Conservation (phyloP, 1,140 invertebrate species). For the Protaetia brevitarsis region DNA sequence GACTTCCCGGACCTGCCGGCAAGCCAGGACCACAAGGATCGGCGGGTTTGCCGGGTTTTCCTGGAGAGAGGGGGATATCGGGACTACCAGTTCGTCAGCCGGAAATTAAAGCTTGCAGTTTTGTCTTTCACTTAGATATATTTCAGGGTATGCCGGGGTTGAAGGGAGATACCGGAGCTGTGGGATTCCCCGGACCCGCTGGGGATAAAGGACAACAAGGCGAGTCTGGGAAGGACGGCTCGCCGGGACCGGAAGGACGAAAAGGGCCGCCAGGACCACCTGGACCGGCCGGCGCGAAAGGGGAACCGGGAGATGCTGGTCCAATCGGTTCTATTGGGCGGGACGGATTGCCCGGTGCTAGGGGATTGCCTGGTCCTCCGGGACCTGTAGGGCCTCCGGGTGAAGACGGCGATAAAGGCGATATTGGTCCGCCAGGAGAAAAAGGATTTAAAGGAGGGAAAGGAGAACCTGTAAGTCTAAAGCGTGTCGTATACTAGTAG, state of each 20-base stretch:
- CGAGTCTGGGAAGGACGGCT: slow-evolving; percentile 62
- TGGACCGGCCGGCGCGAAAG: slow-evolving; percentile 65
- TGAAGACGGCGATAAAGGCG: slow-evolving; percentile 74
- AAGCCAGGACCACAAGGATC: slow-evolving; percentile 63
- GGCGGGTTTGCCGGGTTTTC: slow-evolving; percentile 64
- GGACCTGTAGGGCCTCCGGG: slow-evolving; percentile 70
- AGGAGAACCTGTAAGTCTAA: slow-evolving; percentile 61
- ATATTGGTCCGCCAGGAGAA: slow-evolving; percentile 68
- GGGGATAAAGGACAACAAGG: slow-evolving; percentile 70
- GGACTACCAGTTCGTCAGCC: slow-evolving; percentile 57
- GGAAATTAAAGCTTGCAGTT: not conserved
- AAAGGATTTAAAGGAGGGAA: slow-evolving; percentile 74
- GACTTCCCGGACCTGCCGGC: slow-evolving; percentile 61
- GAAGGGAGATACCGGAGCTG: slow-evolving; percentile 67
- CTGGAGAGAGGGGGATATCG: slow-evolving; percentile 64
- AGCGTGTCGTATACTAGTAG: too few species aligned
- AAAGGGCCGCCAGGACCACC: slow-evolving; percentile 62
- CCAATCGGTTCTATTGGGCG: slow-evolving; percentile 60
- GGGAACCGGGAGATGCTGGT: slow-evolving; percentile 64
- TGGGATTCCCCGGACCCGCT: slow-evolving; percentile 57
- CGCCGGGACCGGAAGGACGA: slow-evolving; percentile 59
- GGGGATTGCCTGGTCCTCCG: slow-evolving; percentile 64
- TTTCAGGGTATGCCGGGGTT: slow-evolving; percentile 60
- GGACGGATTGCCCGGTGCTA: slow-evolving; percentile 61
- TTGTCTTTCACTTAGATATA: not conserved